Evolutionary conservation across 2,113 vertebrate species (phyloP), one percentile per base, ranked within the genome.

Genomic region (Muntiacus reevesi): DNA sequence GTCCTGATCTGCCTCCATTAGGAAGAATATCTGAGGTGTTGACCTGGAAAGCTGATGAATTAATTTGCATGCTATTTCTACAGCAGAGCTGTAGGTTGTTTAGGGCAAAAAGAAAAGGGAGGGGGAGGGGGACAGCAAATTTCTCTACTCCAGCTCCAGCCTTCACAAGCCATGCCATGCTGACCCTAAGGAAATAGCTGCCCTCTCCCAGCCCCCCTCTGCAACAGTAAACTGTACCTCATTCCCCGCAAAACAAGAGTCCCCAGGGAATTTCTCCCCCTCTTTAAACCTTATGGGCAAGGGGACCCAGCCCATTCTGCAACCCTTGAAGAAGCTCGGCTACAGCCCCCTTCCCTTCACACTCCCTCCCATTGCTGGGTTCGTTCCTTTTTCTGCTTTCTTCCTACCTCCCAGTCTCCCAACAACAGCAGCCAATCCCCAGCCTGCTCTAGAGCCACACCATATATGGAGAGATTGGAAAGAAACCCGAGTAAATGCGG

Each of bases 381-480:
- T 91, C 86, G 19, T 93, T 97, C 96, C 97, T 97, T 96, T 97
- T 97, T 97, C 94, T 97, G 96, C 96, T 92, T 47, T 54, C 96
- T 97, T 92, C 74, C 93, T 30, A 94, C 92, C 96, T 96, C 97
- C 94, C 62, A 6, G 90, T 52, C 97, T 98, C 97, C 95, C 90
- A 97, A 79, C 92, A 74, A 43, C 74, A 83, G 94, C 96, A 98
- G 96, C 98, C 98, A 98, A 98, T 98, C 98, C 97, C 94, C 93
- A 81, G 98, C 97, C 96, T 0, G 95, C 97, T 97, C 88, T 36
- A 74, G 94, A 97, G 96, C 96, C 96, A 43, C 91, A 94, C 97
- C 97, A 98, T 98, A 98, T 98, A 98, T 98, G 98, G 98, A 98
- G 95, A 97, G 97, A 84, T 55, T 98, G 96, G 95, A 96, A 98